These are phyloP conservation scores for Apodemus speciosus DNA, from an alignment of 2,113 vertebrate genomes.

Conservation along the genomic window DNA sequence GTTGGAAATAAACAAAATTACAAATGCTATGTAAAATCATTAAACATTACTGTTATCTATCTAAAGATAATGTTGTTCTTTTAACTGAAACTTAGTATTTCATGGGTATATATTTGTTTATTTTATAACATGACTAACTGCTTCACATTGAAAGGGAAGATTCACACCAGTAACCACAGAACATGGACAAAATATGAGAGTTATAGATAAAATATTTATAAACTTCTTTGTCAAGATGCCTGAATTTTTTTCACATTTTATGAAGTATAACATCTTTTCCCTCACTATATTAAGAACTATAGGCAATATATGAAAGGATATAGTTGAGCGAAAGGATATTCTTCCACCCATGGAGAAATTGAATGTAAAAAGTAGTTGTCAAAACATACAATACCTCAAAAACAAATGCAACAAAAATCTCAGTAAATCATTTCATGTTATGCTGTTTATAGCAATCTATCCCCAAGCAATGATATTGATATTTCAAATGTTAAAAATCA, in stretches of 20 bases:
- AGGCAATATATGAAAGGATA: neutral
- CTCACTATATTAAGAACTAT: neutral
- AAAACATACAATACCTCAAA: constrained; percentile 21
- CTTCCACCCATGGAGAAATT: neutral
- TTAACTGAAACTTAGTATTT: neutral
- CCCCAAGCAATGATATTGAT: neutral
- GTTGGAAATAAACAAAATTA: neutral
- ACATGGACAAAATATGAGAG: neutral
- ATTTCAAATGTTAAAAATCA: constrained; percentile 42
- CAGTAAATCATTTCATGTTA: constrained; percentile 8
- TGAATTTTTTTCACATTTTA: neutral
- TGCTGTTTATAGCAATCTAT: constrained; percentile 4
- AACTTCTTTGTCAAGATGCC: neutral
- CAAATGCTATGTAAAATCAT: neutral
- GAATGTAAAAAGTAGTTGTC: neutral
- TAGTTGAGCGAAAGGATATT: neutral
- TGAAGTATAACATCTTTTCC: neutral
- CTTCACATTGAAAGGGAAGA: neutral
- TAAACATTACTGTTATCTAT: neutral
- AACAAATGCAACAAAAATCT: neutral
- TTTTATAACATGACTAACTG: neutral
- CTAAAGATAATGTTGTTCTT: neutral
- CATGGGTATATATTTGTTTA: neutral
- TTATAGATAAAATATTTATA: neutral
- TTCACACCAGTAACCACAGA: neutral